Conservation (phyloP, 2,113 vertebrate genomes). For the Calyptomena viridis region DNA sequence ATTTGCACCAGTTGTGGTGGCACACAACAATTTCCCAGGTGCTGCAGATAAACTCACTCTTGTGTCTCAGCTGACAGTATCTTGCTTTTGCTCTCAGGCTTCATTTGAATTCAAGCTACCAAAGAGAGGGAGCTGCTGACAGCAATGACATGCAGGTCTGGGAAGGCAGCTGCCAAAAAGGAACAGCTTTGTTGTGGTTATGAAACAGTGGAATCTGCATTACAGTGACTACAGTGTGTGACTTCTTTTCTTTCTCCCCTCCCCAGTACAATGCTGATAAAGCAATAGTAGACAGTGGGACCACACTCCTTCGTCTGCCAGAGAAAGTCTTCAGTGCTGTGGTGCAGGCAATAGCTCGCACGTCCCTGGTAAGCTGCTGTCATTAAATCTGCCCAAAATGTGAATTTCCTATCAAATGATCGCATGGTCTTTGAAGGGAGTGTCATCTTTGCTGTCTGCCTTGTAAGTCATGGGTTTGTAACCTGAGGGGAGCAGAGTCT, state of each 20-base stretch:
- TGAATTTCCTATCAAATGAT: not conserved
- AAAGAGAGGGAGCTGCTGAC: not conserved
- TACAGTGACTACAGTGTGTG: not conserved
- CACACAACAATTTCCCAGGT: not conserved
- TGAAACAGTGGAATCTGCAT: not conserved
- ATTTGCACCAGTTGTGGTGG: not conserved
- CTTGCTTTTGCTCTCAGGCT: not conserved
- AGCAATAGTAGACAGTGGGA: conserved; percentile 97
- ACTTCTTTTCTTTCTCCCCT: not conserved
- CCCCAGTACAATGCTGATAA: conserved; percentile 93
- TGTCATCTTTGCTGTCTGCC: not conserved
- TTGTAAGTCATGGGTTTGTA: not conserved
- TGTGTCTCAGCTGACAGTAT: not conserved
- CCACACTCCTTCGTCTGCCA: conserved; percentile 92
- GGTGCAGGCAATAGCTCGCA: conserved; percentile 85
- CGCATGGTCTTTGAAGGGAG: not conserved
- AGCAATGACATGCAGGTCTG: not conserved
- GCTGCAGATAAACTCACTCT: not conserved
- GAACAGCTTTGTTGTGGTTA: not conserved
- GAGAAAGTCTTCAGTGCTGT: conserved; percentile 90
- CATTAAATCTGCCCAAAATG: not conserved
- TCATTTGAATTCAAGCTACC: not conserved
- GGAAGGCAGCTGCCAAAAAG: not conserved
- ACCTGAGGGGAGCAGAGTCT: not conserved
- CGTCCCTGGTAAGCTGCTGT: conserved; percentile 82